Evolutionary conservation across 2,888 invertebrate species (phyloP), one percentile per base, ranked within the genome.

Genomic region (Ornithoptera priamus): DNA sequence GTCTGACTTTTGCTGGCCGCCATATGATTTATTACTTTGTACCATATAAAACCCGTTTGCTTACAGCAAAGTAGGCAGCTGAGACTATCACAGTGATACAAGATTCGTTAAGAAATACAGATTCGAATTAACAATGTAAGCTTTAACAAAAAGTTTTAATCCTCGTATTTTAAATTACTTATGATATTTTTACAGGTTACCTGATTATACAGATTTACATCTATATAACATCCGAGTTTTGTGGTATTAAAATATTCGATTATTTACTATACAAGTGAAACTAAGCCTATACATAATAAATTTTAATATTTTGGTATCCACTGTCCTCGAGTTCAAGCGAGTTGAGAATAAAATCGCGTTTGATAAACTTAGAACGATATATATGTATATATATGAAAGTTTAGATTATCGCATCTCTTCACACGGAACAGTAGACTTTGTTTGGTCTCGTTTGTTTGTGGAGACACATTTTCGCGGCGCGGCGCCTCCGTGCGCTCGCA

Each of bases 401-500:
- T 67, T 50, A 67, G 42, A 69, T 65, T 82, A 84, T 84, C 82
- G 81, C 80, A 77, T 74, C 75, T 78, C 77, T 78, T 82, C 82
- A 87, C 82, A 85, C 82, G 80, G 76, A 80, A 75, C 76, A 79
- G 79, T 82, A 85, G 85, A 85, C 81, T 80, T 76, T 84, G 88
- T 88, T 87, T 85, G 84, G 82, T 79, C 79, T 81, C 76, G 81
- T 78, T 80, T 87, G 87, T 90, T 89, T 89, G 89, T 77, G 76
- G 81, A 81, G 81, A 88, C 87, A 90, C 87, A 88, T 87, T 88
- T 90, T 86, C 84, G 73, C 75, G 82, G 78, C 83, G 81, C 82
- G 85, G 79, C 84, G 77, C 80, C 81, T 83, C 80, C 92, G 92
- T 92, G 92, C 85, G 82, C 86, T 83, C 84, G 92, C 92, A 92